Base-by-base conservation (phyloP, 2,113 vertebrate genomes). In the Rhegmatorhina hoffmannsi region DNA sequence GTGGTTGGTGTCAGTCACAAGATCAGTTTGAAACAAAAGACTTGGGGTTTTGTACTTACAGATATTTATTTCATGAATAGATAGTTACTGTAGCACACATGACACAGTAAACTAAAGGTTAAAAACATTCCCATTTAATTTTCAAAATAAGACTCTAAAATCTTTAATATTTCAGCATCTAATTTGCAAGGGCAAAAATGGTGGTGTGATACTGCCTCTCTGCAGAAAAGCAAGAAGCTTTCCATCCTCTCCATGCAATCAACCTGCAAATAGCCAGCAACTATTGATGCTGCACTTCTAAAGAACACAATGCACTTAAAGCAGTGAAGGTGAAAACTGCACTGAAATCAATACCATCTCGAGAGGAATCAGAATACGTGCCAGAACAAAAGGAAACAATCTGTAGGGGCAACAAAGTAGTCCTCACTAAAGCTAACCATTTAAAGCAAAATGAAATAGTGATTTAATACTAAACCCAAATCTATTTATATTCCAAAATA, bases 271-370 rank as follows among this genome's bases (percentile, higher is more conserved):
- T 38, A 87, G 16, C 0, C 3, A 80, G 55, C 89, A 79, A 87
- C 95, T 95, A 21, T 87, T 94, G 38, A 84, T 91, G 82, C 88
- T 86, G 84, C 97, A 96, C 90, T 98, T 91, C 49, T 78, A 69
- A 84, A 95, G 74, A 93, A 64, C 58, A 89, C n/a, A 78, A 43
- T 58, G n/a, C 40, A 23, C 89, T 84, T 78, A 40, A 87, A 75
- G 56, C 23, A 60, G 25, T 8, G 10, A 73, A 75, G 49, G 52
- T 60, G 77, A 87, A 95, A 62, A 59, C 49, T 40, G 58, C 1
- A 1, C 52, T 5, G 4, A 76, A 78, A 84, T 93, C 85, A 52
- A 85, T 83, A 90, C 7, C 53, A 53, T 20, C 49, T 63, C 86
- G 66, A 86, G 83, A 63, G 40, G 33, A 83, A 43, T 29, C 73